Evolutionary conservation across 1,140 invertebrate genomes (phyloP), one percentile per base, ranked within the genome.

Genomic region (Neodiprion lecontei): DNA sequence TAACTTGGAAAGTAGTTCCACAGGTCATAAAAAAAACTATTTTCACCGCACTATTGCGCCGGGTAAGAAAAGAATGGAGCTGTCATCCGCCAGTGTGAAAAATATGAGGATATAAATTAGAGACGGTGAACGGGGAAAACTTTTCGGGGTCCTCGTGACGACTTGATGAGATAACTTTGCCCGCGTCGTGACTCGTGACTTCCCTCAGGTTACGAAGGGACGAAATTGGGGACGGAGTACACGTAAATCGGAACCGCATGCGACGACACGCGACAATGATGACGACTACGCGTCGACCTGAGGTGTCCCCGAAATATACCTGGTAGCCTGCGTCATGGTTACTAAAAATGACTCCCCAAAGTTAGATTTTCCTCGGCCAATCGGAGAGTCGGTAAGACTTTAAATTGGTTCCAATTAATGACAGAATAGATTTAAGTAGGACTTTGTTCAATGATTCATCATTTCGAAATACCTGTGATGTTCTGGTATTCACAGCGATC

Each of bases 131-230:
- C 53, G 53, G 8, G 11, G 8, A 61, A 61, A 61, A 61, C 5
- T 61, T 61, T 61, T 61, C 53, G 11, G 70, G 72, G 74, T 78
- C 80, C 80, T 79, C 80, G 80, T 81, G 80, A 81, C 80, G 80
- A 81, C 80, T 81, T 81, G 80, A 81, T 81, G 80, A 81, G 80
- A 81, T 81, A 81, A 81, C 80, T 81, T 81, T 78, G 69, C 73
- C 77, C 69, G 74, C 75, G 80, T 81, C 81, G 80, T 79, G 80
- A 81, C 76, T 78, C 79, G 69, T 79, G 79, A 78, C 75, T 79
- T 74, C 53, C 47, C 48, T 77, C 76, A 69, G 75, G 79, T 78
- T 78, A 14, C 78, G 75, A 70, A 81, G 76, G 72, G 75, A 78
- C 76, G 28, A 9, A 61, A 17, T 61, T 61, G n/a, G 53, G n/a